Base-by-base conservation (phyloP, 1,140 invertebrate genomes). In the Nomia melanderi region DNA sequence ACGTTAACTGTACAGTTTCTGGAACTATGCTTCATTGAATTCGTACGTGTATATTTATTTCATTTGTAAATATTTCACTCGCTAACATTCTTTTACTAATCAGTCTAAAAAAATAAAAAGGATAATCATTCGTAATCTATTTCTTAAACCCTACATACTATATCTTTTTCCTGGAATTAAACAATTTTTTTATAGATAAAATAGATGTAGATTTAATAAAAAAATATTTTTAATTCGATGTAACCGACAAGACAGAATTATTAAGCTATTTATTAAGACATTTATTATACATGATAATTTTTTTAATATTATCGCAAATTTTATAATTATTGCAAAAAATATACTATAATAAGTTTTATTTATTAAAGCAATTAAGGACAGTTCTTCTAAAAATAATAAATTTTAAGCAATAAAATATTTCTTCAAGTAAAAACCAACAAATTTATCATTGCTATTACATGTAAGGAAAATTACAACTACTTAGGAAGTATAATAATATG, bases 371-470 rank as follows among this genome's bases (percentile, higher is more conserved):
- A 57, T 1, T 56, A 56, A 39, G 12, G 6, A 57, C 36, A n/a
- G 33, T 5, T 36, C 33, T 36, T 8, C 8, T 36, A n/a, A n/a
- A n/a, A n/a, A n/a, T n/a, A n/a, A n/a, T n/a, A n/a, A n/a, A 3
- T 36, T 36, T 5, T 3, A 36, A 36, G 8, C 20, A 67, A 66
- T 66, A 31, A 74, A 71, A 53, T 79, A 79, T 78, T 62, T 65
- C 29, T 56, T 65, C 31, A 72, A 64, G 73, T 65, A 70, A 57
- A 77, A 39, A 23, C 1, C 17, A 44, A 47, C 36, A n/a, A n/a
- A 14, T 36, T 53, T 70, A 71, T 0, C 25, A 47, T 31, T 53
- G 17, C n/a, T n/a, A 36, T 17, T 59, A 29, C 41, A 23, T 44
- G 12, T 44, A 44, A 64, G 23, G 3, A 41, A 39, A 39, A 41